Percentiles rank a stretch among this genome's conserved stretches.
phyloP scores from a whole-genome alignment of 2,797 vertebrate species.

The Euthynnus affinis region DNA sequence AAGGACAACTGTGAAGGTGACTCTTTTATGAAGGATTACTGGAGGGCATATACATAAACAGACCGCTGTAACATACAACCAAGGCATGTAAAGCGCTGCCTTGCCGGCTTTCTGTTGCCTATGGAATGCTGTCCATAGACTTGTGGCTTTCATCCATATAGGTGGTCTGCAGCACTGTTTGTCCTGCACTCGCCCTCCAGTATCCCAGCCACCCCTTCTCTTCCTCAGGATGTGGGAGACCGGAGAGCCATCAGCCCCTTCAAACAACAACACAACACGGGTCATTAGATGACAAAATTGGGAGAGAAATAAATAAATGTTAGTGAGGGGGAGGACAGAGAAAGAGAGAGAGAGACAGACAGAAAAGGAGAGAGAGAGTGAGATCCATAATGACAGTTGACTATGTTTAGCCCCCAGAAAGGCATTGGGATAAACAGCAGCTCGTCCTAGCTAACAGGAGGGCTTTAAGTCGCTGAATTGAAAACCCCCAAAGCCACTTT shows the following conservation, averaged over 20 bases:
- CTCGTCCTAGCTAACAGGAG: constrained; percentile 81
- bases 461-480: constrained; percentile 76
- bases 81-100: constrained; percentile 15
- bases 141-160: constrained; percentile 79
- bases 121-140: constrained; percentile 46
- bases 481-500: constrained; percentile 85
- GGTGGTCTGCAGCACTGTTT: constrained; percentile 76
- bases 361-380: constrained; percentile 58
- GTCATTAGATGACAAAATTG: constrained; percentile 80
- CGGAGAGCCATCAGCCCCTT: constrained; percentile 59
- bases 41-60: constrained; percentile 30
- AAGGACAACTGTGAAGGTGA: constrained; percentile 29
- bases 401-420: constrained; percentile 86
- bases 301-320: constrained; percentile 80
- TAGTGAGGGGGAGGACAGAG: constrained; percentile 52
- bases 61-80: constrained; percentile 11
- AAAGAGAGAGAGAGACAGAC: constrained; percentile 29
- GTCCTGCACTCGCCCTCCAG: constrained; percentile 63
- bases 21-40: constrained; percentile 39
- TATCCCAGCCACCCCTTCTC: constrained; percentile 49
- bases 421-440: constrained; percentile 84
- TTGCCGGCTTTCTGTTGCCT: constrained; percentile 36
- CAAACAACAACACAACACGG: constrained; percentile 76
- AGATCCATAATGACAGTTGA: constrained; percentile 84
- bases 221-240: constrained; percentile 80